These are phyloP conservation scores for Probaryconus sp. DNA, from an alignment of 1,140 invertebrate genomes.

Conservation along the genomic window DNA sequence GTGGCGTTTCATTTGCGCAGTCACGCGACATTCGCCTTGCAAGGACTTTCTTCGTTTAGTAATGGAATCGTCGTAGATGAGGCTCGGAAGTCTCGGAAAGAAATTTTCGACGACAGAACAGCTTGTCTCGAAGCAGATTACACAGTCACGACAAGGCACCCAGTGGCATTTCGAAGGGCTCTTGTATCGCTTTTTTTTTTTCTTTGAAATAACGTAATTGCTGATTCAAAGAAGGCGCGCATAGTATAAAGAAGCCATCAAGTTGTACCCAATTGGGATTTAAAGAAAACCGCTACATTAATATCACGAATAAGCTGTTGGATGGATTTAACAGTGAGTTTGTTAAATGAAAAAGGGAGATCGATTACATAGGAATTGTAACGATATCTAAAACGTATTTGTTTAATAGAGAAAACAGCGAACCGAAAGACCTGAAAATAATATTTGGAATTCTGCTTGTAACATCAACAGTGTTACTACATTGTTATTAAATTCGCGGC, in stretches of 20 bases:
- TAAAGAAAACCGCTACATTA: neutral
- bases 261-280: constrained; percentile 6
- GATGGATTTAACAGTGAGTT: too few species aligned
- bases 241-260: constrained; percentile 3
- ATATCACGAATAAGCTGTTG: too few species aligned
- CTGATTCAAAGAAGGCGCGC: constrained; percentile 24
- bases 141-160: constrained; percentile 14
- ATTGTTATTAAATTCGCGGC: constrained; percentile 32
- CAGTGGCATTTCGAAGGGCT: constrained; percentile 1
- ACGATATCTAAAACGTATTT: too few species aligned
- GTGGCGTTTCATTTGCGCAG: constrained; percentile 31
- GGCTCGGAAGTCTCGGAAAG: constrained; percentile 31
- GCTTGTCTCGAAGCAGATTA: constrained; percentile 16
- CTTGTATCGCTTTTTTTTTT: constrained; percentile 35
- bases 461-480: neutral
- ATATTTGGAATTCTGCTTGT: neutral
- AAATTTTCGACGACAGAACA: constrained; percentile 27
- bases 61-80: constrained; percentile 66
- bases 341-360: too few species aligned
- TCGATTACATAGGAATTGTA: too few species aligned
- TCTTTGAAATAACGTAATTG: constrained; percentile 39
- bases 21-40: constrained; percentile 57
- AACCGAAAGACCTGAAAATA: neutral
- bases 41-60: constrained; percentile 62
- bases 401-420: neutral